Conservation (phyloP, 2,888 invertebrate species). For the Corbicula japonica region DNA sequence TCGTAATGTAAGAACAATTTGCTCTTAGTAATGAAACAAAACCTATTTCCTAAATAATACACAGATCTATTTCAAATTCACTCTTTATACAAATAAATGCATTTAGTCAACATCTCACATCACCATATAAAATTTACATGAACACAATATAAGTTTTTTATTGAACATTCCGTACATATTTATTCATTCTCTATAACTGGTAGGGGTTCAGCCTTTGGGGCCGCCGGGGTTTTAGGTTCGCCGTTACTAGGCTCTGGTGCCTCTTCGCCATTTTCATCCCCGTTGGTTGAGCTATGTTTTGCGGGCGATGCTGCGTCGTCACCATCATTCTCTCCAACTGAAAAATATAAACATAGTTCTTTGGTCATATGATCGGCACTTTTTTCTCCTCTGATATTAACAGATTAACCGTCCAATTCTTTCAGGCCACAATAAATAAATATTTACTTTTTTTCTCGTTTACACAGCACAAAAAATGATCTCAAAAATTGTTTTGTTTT, state of each 20-base stretch:
- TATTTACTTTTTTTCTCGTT: no score
- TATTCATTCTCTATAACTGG: conserved; percentile 37
- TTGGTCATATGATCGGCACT: not conserved
- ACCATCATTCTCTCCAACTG: conserved; percentile 23
- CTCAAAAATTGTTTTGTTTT: not conserved
- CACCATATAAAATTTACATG: no score
- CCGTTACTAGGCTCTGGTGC: not conserved
- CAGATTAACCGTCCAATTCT: not conserved
- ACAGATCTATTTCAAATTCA: no score
- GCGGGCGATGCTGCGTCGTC: not conserved
- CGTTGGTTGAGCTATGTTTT: not conserved
- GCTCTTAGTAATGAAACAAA: no score
- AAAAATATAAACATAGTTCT: not conserved
- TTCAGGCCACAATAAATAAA: not conserved
- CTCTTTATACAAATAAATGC: no score
- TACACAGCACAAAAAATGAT: not conserved
- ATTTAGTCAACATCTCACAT: no score
- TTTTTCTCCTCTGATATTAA: not conserved
- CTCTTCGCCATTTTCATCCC: not conserved
- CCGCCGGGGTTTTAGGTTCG: not conserved
- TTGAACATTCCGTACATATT: not conserved
- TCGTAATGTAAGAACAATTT: no score
- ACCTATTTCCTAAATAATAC: no score
- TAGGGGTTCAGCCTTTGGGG: conserved; percentile 5
- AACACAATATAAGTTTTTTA: conserved; percentile 6